Evolutionary conservation across 2,888 invertebrate species (phyloP).

Genomic region (Agrilus mali): DNA sequence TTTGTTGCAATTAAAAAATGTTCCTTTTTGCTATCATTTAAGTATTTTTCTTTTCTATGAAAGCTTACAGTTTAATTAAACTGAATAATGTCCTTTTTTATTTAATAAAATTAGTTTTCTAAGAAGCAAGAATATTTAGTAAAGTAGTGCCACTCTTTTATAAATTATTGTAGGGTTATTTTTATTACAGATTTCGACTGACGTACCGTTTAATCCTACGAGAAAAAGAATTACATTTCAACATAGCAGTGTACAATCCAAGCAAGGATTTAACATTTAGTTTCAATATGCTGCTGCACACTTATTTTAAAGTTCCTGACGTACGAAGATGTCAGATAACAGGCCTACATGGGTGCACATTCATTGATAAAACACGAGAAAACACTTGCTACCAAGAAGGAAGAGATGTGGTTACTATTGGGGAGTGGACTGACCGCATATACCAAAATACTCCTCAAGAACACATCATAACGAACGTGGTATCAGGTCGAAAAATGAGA

Average conservation of each 20-base stretch:
- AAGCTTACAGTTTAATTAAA: too few species aligned
- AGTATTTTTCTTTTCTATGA: too few species aligned
- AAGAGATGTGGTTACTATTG: constrained; percentile 78
- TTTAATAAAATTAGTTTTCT: too few species aligned
- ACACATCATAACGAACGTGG: constrained; percentile 86
- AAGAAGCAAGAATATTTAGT: background rate
- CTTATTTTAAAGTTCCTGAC: constrained; percentile 93
- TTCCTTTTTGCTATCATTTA: too few species aligned
- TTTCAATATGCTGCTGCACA: constrained; percentile 87
- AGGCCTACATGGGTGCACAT: constrained; percentile 74
- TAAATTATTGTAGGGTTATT: background rate
- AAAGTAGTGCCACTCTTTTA: background rate
- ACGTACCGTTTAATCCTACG: constrained; percentile 85
- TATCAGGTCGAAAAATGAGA: constrained; percentile 82
- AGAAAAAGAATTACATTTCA: constrained; percentile 85
- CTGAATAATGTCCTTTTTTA: too few species aligned
- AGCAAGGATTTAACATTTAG: constrained; percentile 83
- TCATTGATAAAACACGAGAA: constrained; percentile 69
- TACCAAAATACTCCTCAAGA: constrained; percentile 89
- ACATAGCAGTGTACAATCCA: constrained; percentile 87
- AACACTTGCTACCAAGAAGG: constrained; percentile 80
- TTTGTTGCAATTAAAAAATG: too few species aligned
- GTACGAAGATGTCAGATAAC: constrained; percentile 84
- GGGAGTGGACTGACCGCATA: constrained; percentile 87
- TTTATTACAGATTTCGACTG: constrained; percentile 60